These are phyloP conservation scores for Alloscopus bannaensis DNA, from an alignment of 2,888 invertebrate species.

Conservation along the genomic window DNA sequence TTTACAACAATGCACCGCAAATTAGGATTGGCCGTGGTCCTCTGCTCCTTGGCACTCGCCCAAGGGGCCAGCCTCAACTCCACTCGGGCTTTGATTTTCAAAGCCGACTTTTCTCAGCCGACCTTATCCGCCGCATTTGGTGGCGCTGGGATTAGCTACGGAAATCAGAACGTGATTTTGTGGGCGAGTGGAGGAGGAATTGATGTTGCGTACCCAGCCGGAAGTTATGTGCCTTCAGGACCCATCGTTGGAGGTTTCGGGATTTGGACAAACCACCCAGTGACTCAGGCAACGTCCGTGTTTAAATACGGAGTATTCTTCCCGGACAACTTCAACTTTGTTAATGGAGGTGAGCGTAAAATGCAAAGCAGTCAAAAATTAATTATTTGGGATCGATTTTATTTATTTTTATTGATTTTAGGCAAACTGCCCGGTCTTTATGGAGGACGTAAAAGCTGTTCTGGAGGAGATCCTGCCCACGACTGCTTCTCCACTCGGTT, in stretches of 20 bases:
- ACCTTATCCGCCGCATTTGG: conserved; percentile 65
- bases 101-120: conserved; percentile 61
- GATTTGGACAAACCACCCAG: conserved; percentile 59
- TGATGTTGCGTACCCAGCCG: conserved; percentile 66
- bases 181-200: conserved; percentile 67
- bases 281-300: conserved; percentile 48
- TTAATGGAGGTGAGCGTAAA: conserved; percentile 47
- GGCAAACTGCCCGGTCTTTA: conserved; percentile 68
- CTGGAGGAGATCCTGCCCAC: conserved; percentile 64
- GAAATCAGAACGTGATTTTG: conserved; percentile 61
- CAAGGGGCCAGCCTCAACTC: background rate
- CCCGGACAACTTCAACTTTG: conserved; percentile 66
- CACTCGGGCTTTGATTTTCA: conserved; percentile 48
- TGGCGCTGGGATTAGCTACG: conserved; percentile 60
- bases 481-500: conserved; percentile 65
- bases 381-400: no score
- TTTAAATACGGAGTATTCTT: conserved; percentile 64
- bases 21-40: background rate
- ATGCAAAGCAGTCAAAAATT: no score
- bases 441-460: conserved; percentile 61
- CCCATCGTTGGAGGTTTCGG: conserved; percentile 63
- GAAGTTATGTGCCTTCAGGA: conserved; percentile 64
- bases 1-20: no score
- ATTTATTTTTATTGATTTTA: background rate
- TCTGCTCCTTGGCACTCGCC: background rate